phyloP scores from a whole-genome alignment of 1,140 invertebrate genomes.

The Tetranychus cinnabarinus region DNA sequence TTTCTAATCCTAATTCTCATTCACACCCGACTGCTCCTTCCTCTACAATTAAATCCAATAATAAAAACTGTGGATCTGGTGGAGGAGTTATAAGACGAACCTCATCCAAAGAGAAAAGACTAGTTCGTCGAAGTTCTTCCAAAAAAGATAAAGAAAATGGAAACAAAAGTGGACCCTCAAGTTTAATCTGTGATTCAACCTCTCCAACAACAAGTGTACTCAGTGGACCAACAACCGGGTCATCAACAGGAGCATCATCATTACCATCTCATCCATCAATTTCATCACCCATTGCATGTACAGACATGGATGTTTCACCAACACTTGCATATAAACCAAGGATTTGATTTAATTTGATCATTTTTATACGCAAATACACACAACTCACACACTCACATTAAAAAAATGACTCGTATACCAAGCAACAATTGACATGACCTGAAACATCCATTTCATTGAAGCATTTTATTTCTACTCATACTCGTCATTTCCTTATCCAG shows the following conservation, averaged over 20 bases:
- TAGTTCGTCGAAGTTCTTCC: neutral
- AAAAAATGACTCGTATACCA: too few species aligned
- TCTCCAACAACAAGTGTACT: neutral
- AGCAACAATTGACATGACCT: too few species aligned
- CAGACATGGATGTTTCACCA: conserved; percentile 32
- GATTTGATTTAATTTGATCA: conserved; percentile 21
- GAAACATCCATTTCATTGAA: too few species aligned
- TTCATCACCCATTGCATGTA: conserved; percentile 23
- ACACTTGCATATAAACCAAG: conserved; percentile 37
- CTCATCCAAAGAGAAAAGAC: neutral
- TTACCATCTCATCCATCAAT: neutral
- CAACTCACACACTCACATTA: too few species aligned
- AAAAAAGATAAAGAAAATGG: conserved; percentile 2
- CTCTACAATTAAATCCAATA: too few species aligned
- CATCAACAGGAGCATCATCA: neutral
- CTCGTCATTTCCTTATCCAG: too few species aligned
- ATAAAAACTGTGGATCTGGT: too few species aligned
- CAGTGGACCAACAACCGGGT: neutral
- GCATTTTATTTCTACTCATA: too few species aligned
- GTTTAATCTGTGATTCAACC: neutral
- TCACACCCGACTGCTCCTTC: too few species aligned
- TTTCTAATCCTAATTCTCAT: too few species aligned
- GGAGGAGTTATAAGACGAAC: neutral
- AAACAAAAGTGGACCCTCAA: neutral
- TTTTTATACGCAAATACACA: too few species aligned